phyloP scores from a whole-genome alignment of 2,888 invertebrate species.

The Troides aeacus region DNA sequence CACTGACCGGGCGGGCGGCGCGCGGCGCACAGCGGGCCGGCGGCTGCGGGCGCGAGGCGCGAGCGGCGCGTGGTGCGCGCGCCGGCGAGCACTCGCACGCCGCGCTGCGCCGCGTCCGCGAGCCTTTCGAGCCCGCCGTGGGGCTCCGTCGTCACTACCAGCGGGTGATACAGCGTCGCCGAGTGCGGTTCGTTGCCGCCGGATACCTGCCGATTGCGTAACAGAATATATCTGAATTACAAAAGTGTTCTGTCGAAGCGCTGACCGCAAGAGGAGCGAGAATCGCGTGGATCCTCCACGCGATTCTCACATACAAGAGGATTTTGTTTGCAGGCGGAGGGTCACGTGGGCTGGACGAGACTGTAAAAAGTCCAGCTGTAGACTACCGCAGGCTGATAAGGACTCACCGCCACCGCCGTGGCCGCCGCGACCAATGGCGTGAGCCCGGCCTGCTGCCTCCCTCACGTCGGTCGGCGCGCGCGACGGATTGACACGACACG shows the following conservation, averaged over 20 bases:
- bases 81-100: slow-evolving; percentile 87
- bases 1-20: slow-evolving; percentile 26
- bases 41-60: slow-evolving; percentile 87
- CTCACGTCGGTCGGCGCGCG: no score
- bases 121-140: slow-evolving; percentile 92
- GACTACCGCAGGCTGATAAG: no score
- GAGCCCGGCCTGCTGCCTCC: no score
- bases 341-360: no score
- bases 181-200: slow-evolving; percentile 95
- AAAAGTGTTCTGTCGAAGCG: background rate
- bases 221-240: background rate
- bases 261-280: background rate
- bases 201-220: slow-evolving; percentile 61
- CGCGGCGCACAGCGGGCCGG: slow-evolving; percentile 51
- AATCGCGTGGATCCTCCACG: background rate
- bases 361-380: no score
- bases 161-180: slow-evolving; percentile 91
- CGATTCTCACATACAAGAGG: background rate
- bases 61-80: slow-evolving; percentile 91
- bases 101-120: slow-evolving; percentile 77
- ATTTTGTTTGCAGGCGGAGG: no score
- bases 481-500: no score
- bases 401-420: no score
- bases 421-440: no score
- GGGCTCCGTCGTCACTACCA: slow-evolving; percentile 92